Percentiles rank a stretch among this genome's conserved stretches.
These are phyloP conservation scores for Azemiops feae DNA, from an alignment of 2,113 vertebrate species.

Conservation along the genomic window DNA sequence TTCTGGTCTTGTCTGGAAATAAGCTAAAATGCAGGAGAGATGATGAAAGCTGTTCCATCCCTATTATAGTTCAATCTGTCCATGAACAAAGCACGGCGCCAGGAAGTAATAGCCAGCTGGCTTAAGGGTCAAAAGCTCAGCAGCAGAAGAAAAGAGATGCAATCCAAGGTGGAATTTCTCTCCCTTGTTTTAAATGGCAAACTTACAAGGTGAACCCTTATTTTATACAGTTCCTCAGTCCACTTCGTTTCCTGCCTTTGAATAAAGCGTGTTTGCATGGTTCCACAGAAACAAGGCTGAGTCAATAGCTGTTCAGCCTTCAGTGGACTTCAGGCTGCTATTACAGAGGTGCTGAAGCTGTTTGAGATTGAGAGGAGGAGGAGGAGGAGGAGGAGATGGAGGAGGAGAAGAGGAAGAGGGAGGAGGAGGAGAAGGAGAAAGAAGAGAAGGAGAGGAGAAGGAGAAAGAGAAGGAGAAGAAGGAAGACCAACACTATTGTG, in stretches of 20 bases:
- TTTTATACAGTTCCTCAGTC: not conserved
- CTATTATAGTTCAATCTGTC: no score
- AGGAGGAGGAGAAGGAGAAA: no score
- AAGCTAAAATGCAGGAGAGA: not conserved
- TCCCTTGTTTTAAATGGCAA: not conserved
- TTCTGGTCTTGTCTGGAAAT: not conserved
- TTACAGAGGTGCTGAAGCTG: no score
- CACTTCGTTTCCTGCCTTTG: not conserved
- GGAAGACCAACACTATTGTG: no score
- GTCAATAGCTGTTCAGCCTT: no score
- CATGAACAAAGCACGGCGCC: not conserved
- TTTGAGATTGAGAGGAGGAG: no score
- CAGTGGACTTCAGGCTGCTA: no score
- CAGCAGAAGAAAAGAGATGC: not conserved
- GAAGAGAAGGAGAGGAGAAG: no score
- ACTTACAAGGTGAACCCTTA: not conserved
- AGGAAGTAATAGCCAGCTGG: not conserved
- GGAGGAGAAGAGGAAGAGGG: no score
- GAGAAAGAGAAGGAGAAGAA: no score
- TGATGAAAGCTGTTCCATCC: not conserved
- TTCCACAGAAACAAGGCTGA: no score
- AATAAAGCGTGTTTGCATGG: not conserved
- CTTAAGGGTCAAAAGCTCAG: not conserved
- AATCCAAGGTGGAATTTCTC: not conserved
- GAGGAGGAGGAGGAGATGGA: no score